A percentile compares a stretch with the other conserved stretches of the same genome.
These are phyloP conservation scores for Trissonchulus latispiculum DNA, from an alignment of 2,888 invertebrate species.

Conservation along the genomic window DNA sequence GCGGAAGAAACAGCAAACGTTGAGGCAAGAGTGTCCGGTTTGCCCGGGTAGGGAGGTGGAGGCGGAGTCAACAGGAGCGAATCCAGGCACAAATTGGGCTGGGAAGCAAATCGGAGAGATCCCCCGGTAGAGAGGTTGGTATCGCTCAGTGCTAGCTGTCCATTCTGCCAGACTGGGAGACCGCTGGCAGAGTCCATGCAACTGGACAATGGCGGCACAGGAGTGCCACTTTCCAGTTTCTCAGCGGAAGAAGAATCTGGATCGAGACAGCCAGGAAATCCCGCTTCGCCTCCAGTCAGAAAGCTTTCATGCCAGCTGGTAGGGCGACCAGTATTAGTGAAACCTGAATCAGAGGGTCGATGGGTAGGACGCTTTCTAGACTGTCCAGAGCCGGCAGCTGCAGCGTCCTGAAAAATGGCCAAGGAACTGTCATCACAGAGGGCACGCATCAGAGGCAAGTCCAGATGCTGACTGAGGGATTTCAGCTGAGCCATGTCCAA, in stretches of 20 bases:
- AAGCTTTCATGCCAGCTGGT: neutral
- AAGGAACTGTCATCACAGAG: slow-evolving; percentile 27
- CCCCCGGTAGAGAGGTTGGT: neutral
- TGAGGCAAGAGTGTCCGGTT: too few relatives aligned
- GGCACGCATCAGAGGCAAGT: slow-evolving; percentile 31
- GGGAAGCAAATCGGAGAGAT: neutral
- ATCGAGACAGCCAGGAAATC: too few relatives aligned
- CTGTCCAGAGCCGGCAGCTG: neutral
- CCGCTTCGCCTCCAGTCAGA: neutral
- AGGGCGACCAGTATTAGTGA: neutral
- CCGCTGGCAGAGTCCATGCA: too few relatives aligned
- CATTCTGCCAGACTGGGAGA: neutral
- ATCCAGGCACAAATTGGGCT: neutral
- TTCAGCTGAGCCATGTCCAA: slow-evolving; percentile 10
- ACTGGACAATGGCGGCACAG: too few relatives aligned
- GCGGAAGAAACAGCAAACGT: too few relatives aligned
- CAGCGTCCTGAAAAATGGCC: neutral
- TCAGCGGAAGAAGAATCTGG: too few relatives aligned
- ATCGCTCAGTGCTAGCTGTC: too few relatives aligned
- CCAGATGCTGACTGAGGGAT: slow-evolving; percentile 29
- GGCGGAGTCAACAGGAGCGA: neutral
- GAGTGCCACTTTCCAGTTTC: too few relatives aligned
- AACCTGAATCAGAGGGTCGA: neutral
- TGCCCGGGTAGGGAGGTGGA: neutral
- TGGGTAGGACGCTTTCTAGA: neutral